Evolutionary conservation across 2,113 vertebrate genomes (phyloP), one percentile per base, ranked within the genome.

Genomic region (Paraplagusia blochii): DNA sequence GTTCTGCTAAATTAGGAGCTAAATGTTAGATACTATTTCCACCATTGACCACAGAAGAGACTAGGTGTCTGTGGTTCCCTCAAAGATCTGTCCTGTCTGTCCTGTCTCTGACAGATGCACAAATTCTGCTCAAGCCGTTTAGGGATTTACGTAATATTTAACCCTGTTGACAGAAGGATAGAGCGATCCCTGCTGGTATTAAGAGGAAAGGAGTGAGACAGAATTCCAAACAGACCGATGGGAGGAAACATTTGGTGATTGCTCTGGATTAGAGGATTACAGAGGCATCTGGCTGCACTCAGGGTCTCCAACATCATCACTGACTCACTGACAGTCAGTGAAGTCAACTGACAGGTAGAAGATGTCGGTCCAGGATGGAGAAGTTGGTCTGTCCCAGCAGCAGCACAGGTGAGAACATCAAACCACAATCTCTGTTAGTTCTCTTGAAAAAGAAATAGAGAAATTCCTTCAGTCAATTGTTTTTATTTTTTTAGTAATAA

Each of bases 191-290:
- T 5, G 12, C 16, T 44, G 19, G 45, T 47, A 76, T 76, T 55
- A 74, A 38, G 5, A 18, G 40, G 44, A 42, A 45, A 50, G 1
- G 16, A 53, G 51, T 17, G 34, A 15, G 35, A 9, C 9, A 49
- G 8, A 43, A 16, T 10, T 9, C 10, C 46, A 29, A 29, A 29
- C 22, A 6, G 22, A 29, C 3, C 6, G 67, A 81, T 57, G 61
- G 78, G 66, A 38, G 69, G 53, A 66, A 68, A 63, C 62, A 70
- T 80, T 86, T 78, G 49, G 69, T 16, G 33, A 83, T 55, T 64
- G 65, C 33, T 62, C 38, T 45, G 79, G 84, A 81, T 86, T 77
- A 84, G 44, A 66, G 79, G 84, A 84, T 86, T 82, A 84, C 10
- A 36, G 57, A 51, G 55, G 56, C 55, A 72, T 66, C 64, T 67